phyloP scores from a whole-genome alignment of 30 jellyfish, hydroid and myxozoan genomes.

The Pelagia noctiluca region DNA sequence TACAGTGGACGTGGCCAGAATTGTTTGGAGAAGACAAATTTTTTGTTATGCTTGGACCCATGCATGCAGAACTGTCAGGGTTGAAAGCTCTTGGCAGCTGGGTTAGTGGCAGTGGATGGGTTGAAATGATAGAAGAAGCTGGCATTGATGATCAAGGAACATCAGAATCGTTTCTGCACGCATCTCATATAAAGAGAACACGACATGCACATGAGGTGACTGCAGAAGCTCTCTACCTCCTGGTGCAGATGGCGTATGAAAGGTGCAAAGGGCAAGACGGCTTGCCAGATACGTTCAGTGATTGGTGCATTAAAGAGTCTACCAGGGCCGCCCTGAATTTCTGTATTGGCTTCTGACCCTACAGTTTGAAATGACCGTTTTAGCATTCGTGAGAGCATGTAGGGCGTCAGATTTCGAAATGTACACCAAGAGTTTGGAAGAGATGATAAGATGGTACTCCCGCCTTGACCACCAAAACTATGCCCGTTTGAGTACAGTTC shows the following conservation, averaged over 20 bases:
- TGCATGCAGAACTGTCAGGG: constrained; percentile 66
- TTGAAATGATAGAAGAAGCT: constrained; percentile 25
- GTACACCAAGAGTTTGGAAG: background rate
- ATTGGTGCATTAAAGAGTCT: background rate
- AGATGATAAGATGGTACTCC: constrained; percentile 24
- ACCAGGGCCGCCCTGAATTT: constrained; percentile 20
- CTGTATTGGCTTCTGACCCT: constrained; percentile 33
- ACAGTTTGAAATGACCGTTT: constrained; percentile 14
- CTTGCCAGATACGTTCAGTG: background rate
- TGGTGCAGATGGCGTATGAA: constrained; percentile 18
- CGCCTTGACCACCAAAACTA: constrained; percentile 38
- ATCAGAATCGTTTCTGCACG: constrained; percentile 55
- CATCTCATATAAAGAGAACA: constrained; percentile 64
- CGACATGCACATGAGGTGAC: constrained; percentile 67
- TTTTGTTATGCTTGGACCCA: constrained; percentile 57
- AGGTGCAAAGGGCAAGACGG: no score
- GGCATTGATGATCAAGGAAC: constrained; percentile 56
- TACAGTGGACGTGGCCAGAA: constrained; percentile 56
- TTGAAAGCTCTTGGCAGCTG: constrained; percentile 34
- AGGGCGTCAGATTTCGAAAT: constrained; percentile 28
- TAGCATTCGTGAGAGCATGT: constrained; percentile 27
- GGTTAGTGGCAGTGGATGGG: constrained; percentile 70
- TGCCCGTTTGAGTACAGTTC: constrained; percentile 39
- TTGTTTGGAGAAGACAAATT: constrained; percentile 48
- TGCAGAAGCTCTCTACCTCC: constrained; percentile 16